These are phyloP conservation scores for Callaeas wilsoni DNA, from an alignment of 2,113 vertebrate genomes.

Conservation along the genomic window DNA sequence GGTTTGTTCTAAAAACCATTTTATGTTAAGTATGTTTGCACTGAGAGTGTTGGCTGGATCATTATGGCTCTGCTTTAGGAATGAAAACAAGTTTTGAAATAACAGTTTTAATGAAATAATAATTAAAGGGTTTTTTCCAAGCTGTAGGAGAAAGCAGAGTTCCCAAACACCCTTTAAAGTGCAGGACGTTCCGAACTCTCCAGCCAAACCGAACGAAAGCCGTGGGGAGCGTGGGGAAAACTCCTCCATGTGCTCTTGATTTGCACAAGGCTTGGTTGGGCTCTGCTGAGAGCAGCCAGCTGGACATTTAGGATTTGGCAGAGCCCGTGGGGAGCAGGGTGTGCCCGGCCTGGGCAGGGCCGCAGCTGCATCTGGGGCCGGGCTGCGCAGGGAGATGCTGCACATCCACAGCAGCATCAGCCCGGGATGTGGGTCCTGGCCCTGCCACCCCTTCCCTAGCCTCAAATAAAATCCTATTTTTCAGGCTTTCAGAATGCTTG, in stretches of 20 bases:
- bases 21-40: not conserved
- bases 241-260: conserved; percentile 5
- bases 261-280: not conserved
- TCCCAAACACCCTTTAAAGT: conserved; percentile 23
- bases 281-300: not conserved
- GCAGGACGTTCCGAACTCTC: not conserved
- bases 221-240: not conserved
- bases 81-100: conserved; percentile 31
- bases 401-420: not conserved
- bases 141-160: not conserved
- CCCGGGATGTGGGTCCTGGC: not conserved
- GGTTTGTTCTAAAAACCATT: not conserved
- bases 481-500: not conserved
- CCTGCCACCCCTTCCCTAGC: not conserved
- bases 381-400: not conserved
- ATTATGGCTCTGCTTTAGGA: not conserved
- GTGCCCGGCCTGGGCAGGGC: conserved; percentile 29
- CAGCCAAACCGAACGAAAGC: not conserved
- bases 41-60: not conserved
- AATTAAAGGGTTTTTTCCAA: not conserved
- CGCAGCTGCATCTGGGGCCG: not conserved
- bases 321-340: not conserved
- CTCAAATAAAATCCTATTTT: not conserved
- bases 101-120: conserved; percentile 19
- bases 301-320: conserved; percentile 13